Conservation (phyloP, 2,888 invertebrate species). For the Lumbricus terrestris region DNA sequence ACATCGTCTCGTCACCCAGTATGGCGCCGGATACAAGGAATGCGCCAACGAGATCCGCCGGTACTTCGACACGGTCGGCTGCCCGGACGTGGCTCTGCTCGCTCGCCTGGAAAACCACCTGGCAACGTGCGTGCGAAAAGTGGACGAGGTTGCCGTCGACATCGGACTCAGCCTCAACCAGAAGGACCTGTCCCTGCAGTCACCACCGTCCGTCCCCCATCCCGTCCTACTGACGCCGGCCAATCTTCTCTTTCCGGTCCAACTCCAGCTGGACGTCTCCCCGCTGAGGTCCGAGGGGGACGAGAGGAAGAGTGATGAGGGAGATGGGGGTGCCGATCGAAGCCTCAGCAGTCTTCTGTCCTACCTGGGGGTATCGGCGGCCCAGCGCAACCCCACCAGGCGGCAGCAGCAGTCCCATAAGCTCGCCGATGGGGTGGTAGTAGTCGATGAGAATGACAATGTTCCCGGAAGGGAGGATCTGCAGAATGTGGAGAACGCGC, state of each 20-base stretch:
- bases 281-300: neutral
- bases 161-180: neutral
- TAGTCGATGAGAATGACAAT: neutral
- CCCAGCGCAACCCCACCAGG: neutral
- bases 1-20: conserved; percentile 39
- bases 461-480: neutral
- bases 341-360: neutral
- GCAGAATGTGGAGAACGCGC: neutral
- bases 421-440: neutral
- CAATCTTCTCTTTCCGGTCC: neutral
- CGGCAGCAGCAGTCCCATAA: neutral
- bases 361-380: neutral
- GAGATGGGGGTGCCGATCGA: neutral
- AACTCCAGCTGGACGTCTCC: neutral
- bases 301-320: neutral
- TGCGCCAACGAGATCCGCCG: conserved; percentile 53
- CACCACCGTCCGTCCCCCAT: neutral
- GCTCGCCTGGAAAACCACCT: conserved; percentile 48
- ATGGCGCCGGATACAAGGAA: conserved; percentile 51
- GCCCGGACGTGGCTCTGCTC: conserved; percentile 45
- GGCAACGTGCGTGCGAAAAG: conserved; percentile 42
- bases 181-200: neutral
- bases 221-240: neutral
- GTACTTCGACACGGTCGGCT: conserved; percentile 48
- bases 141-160: neutral